Base-by-base conservation (phyloP, 2,888 invertebrate genomes). In the Clostera curtula region DNA sequence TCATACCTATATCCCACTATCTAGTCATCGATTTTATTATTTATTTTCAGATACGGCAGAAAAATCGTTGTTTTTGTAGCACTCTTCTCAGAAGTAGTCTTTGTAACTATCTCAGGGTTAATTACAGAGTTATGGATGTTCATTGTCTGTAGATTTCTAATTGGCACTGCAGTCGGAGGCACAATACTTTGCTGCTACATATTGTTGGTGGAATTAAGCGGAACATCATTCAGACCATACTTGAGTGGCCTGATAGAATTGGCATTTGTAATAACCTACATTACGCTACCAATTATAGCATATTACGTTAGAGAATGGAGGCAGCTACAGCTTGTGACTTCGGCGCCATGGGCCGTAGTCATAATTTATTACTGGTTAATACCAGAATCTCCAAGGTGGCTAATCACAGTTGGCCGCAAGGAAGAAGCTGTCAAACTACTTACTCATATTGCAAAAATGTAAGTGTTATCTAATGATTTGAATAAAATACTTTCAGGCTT, bases 321-420 rank as follows among this genome's bases (percentile, higher is more conserved):
- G 33, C 56, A 76, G 30, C 72, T 89, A 16, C 88, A 89, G 51
- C 55, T 88, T 7, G 80, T 79, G 0, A 85, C 87, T 4, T 87
- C 87, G 18, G 47, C 66, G 2, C 82, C 80, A 1, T 86, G 86
- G 61, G 49, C 74, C 4, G 39, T 89, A 16, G 76, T 90, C 3
- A 61, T 89, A 18, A 64, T 83, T 0, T 90, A 88, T 40, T 89
- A 87, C 50, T 91, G 89, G 87, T 53, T 91, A 4, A 71, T 93
- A 28, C 92, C 92, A 0, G 93, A 93, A 71, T 93, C 93, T 2
- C 93, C 93, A 0, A 84, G 93, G 28, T 93, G 93, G 93, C 73
- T 93, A 5, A 83, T 92, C 20, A 88, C 90, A 6, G 86, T 88
- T 1, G 91, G 91, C 0, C 85, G 82, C 35, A 82, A 86, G 28